A percentile compares a stretch with the other conserved stretches of the same genome.
Evolutionary conservation across 2,113 vertebrate genomes (phyloP).

Genomic region (Callorhinus ursinus): DNA sequence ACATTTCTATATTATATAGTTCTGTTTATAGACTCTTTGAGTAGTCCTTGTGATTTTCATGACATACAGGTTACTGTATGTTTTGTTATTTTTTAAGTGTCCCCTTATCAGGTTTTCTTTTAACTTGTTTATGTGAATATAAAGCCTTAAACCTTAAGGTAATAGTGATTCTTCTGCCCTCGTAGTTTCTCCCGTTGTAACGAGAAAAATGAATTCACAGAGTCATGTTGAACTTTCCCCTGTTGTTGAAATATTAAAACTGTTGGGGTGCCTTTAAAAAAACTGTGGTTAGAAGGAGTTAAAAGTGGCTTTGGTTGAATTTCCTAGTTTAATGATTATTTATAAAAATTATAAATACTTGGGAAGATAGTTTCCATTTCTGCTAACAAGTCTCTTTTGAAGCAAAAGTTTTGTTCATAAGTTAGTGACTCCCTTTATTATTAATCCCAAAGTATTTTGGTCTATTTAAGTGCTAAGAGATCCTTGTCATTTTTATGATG

Average conservation of each 20-base stretch:
- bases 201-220: neutral
- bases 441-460: neutral
- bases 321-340: neutral
- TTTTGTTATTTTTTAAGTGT: neutral
- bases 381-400: neutral
- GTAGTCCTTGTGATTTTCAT: neutral
- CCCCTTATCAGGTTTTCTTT: neutral
- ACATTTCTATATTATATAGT: neutral
- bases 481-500: slow-evolving; percentile 18
- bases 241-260: neutral
- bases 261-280: neutral
- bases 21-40: neutral
- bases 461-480: neutral
- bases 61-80: neutral
- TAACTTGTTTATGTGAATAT: neutral
- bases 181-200: neutral
- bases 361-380: slow-evolving; percentile 16
- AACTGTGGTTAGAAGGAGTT: neutral
- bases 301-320: neutral
- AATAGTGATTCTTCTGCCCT: neutral
- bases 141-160: neutral
- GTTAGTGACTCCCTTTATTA: neutral
- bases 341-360: neutral
- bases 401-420: slow-evolving; percentile 22
- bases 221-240: neutral